Evolutionary conservation across 2,888 invertebrate genomes (phyloP).

Genomic region (Sphaerophoria taeniata): DNA sequence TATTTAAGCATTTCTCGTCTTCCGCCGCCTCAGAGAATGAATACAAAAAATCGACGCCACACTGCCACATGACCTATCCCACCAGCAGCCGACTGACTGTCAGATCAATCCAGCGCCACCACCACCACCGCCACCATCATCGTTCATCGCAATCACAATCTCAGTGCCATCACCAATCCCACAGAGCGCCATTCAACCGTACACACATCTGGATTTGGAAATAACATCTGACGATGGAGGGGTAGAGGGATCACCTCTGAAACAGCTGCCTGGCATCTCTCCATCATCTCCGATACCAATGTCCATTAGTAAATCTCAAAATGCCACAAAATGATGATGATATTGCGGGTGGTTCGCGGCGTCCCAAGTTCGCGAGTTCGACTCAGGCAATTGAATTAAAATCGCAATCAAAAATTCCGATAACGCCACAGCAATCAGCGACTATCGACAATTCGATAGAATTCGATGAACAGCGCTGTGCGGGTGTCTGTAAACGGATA

Average conservation of each 20-base stretch:
- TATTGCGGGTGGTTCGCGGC: slow-evolving; percentile 28
- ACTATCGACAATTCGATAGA: slow-evolving; percentile 30
- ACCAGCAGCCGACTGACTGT: not conserved
- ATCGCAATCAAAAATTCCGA: slow-evolving; percentile 68
- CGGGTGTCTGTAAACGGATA: slow-evolving; percentile 44
- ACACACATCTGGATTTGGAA: slow-evolving; percentile 47
- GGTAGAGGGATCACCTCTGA: not conserved
- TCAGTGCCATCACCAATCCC: no score
- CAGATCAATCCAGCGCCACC: not conserved
- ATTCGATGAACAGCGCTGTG: not conserved
- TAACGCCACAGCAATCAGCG: slow-evolving; percentile 53
- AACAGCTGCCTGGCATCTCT: slow-evolving; percentile 51
- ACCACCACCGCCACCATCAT: not conserved
- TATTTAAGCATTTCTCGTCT: not conserved
- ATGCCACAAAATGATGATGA: slow-evolving; percentile 45
- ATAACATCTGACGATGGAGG: not conserved
- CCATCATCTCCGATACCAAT: slow-evolving; percentile 41
- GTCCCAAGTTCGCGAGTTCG: not conserved
- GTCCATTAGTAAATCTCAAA: slow-evolving; percentile 63
- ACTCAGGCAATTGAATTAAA: slow-evolving; percentile 55
- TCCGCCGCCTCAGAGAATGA: not conserved
- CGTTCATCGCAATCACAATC: not conserved
- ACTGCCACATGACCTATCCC: slow-evolving; percentile 56
- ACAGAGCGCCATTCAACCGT: not conserved
- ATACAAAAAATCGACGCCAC: slow-evolving; percentile 42